Percentiles rank a stretch among this genome's conserved stretches.
Conservation (phyloP, 2,113 vertebrate genomes). For the Carassius carassius region DNA sequence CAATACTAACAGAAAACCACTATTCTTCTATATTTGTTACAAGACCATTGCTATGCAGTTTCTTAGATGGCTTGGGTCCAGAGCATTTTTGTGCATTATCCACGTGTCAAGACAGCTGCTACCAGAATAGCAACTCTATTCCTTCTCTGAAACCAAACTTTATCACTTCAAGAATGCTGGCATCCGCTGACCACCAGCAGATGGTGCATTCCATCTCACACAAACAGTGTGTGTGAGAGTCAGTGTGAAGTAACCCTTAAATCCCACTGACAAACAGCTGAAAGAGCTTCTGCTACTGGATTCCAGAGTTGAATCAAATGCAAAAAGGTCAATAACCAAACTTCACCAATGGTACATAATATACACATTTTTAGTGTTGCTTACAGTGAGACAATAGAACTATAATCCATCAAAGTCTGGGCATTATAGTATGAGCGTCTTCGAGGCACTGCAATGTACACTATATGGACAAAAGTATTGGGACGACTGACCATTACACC, state of each 20-base stretch:
- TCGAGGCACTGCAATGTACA: not conserved
- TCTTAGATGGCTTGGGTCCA: too few relatives aligned
- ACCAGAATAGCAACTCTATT: constrained; percentile 1
- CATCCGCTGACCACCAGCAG: not conserved
- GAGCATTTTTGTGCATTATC: not conserved
- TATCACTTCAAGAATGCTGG: not conserved
- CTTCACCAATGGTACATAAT: not conserved
- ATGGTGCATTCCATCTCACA: constrained; percentile 27
- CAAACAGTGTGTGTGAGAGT: not conserved
- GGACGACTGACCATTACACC: too few relatives aligned
- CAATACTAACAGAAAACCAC: not conserved
- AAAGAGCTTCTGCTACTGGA: not conserved
- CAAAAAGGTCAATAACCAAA: not conserved
- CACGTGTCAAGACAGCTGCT: constrained; percentile 12
- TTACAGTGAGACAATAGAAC: too few relatives aligned
- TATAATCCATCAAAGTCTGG: too few relatives aligned
- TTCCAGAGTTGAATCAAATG: not conserved
- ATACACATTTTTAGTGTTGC: too few relatives aligned
- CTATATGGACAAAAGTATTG: not conserved
- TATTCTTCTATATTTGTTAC: not conserved
- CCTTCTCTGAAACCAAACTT: constrained; percentile 20
- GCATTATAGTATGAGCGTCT: not conserved
- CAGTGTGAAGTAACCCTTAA: not conserved
- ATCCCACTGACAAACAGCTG: constrained; percentile 13
- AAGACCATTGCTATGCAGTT: not conserved